Evolutionary conservation across 2,797 vertebrate species (phyloP).

Genomic region (Babyrousa celebensis): DNA sequence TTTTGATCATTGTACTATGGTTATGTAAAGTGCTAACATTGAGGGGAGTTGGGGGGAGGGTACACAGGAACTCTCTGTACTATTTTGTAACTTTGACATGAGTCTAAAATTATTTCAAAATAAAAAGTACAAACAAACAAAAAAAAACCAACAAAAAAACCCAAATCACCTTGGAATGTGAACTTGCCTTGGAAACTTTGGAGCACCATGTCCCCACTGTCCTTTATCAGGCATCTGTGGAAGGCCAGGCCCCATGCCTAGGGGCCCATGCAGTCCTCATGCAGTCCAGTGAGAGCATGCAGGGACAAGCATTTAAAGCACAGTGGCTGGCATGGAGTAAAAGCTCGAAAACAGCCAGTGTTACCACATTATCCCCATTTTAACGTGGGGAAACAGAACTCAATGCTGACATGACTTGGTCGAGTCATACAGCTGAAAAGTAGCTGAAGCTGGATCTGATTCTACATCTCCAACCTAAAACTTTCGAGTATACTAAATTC

Average conservation of each 20-base stretch:
- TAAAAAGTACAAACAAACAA: not conserved
- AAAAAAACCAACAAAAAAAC: too few relatives aligned
- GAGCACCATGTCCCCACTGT: not conserved
- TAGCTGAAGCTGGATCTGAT: not conserved
- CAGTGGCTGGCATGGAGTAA: not conserved
- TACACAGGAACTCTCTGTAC: not conserved
- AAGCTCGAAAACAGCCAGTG: not conserved
- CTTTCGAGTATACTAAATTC: not conserved
- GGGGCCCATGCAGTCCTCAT: not conserved
- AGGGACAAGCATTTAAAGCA: not conserved
- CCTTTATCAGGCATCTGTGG: not conserved
- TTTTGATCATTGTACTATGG: not conserved
- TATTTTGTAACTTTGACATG: conserved; percentile 1
- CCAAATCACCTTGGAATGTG: not conserved
- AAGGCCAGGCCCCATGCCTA: not conserved
- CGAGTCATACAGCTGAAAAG: not conserved
- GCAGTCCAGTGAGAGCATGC: not conserved
- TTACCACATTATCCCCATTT: not conserved
- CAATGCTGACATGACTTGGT: too few relatives aligned
- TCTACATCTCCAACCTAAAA: not conserved
- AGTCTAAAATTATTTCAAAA: conserved; percentile 69
- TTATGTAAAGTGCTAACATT: not conserved
- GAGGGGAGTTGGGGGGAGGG: not conserved
- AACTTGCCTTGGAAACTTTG: not conserved
- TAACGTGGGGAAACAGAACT: not conserved